phyloP scores from a whole-genome alignment of 2,888 invertebrate species.

The Epinotia brunnichana region DNA sequence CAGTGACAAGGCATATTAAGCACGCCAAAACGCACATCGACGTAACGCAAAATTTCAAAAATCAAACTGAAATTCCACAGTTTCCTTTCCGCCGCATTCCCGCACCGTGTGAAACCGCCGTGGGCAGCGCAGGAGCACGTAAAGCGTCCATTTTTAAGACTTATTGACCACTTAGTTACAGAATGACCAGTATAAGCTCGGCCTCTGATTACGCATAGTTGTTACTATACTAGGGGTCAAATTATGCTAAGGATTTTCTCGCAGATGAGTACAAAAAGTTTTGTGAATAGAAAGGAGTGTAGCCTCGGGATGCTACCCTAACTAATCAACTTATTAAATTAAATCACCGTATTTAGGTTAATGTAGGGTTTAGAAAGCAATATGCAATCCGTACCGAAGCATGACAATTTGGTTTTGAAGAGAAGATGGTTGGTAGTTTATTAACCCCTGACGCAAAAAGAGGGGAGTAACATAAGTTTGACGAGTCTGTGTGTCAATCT shows the following conservation, averaged over 20 bases:
- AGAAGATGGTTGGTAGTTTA: background rate
- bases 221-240: background rate
- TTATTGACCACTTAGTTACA: background rate
- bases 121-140: constrained; percentile 16
- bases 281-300: constrained; percentile 3
- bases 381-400: constrained; percentile 11
- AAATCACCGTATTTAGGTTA: constrained; percentile 36
- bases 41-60: background rate
- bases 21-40: background rate
- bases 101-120: constrained; percentile 20
- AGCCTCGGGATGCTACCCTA: constrained; percentile 19
- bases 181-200: background rate
- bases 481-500: too few species aligned
- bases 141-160: background rate
- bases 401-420: background rate
- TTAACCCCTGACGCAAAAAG: too few species aligned
- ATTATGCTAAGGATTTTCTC: background rate
- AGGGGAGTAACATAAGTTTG: too few species aligned
- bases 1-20: too few species aligned
- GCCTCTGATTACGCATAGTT: background rate
- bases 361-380: constrained; percentile 22
- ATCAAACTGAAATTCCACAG: background rate
- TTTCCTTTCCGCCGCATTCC: background rate
- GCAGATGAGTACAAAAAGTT: background rate
- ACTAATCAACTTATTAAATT: constrained; percentile 35